Evolutionary conservation across 2,113 vertebrate species (phyloP).

Genomic region (Acanthisitta chloris): DNA sequence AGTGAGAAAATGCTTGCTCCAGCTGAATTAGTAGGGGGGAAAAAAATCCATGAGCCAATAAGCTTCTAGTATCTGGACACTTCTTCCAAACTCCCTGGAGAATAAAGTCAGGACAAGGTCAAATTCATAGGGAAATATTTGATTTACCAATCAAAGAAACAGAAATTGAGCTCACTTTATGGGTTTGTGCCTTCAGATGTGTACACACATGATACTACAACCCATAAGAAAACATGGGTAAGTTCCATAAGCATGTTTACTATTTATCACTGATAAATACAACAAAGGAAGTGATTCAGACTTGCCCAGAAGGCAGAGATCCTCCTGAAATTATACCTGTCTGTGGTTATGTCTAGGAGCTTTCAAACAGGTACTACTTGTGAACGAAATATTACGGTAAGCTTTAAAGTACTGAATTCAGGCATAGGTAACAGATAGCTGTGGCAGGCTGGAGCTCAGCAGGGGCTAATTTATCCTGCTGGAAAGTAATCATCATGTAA

Average conservation of each 20-base stretch:
- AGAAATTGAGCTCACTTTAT: background rate
- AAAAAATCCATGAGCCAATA: background rate
- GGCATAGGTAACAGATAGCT: background rate
- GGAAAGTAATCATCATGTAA: slow-evolving; percentile 3
- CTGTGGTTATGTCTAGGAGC: background rate
- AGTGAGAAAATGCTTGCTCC: background rate
- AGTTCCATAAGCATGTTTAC: background rate
- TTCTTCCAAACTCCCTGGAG: background rate
- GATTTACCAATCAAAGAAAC: background rate
- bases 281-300: slow-evolving; percentile 3
- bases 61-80: background rate
- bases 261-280: background rate
- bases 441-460: slow-evolving; percentile 1
- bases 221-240: rapidly evolving
- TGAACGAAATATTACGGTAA: background rate
- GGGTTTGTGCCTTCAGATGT: background rate
- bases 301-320: background rate
- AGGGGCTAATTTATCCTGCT: background rate
- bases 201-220: background rate
- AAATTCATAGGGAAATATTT: background rate
- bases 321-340: background rate
- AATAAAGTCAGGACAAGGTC: background rate
- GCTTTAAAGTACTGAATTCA: background rate
- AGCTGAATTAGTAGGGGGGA: background rate
- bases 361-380: background rate